A percentile compares a stretch with the other conserved stretches of the same genome.
phyloP scores from a whole-genome alignment of 2,888 invertebrate genomes.

The Odontothrips loti region DNA sequence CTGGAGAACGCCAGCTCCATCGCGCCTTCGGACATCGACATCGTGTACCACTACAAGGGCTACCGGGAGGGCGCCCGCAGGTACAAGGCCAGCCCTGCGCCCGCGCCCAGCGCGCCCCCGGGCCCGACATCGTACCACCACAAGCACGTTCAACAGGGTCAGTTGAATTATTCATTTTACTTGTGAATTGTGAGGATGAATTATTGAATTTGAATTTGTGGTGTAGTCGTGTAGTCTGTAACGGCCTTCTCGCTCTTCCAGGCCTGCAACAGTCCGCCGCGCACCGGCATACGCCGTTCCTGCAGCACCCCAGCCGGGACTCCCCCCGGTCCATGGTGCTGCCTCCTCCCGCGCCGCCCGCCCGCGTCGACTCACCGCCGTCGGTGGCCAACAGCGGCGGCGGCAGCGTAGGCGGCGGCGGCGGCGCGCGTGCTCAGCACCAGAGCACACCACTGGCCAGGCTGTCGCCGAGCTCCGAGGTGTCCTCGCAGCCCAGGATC shows the following conservation, averaged over 20 bases:
- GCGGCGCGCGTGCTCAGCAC: constrained; percentile 53
- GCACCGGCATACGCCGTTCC: constrained; percentile 64
- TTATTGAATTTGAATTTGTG: too few relatives aligned
- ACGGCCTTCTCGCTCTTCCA: neutral
- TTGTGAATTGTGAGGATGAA: too few relatives aligned
- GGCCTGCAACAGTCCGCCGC: constrained; percentile 51
- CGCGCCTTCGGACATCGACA: constrained; percentile 95
- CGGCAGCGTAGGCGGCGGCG: constrained; percentile 39
- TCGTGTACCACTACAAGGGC: constrained; percentile 93
- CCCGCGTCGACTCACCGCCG: constrained; percentile 43
- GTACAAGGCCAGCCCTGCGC: constrained; percentile 67
- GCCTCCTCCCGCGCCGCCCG: constrained; percentile 41
- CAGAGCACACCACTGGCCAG: constrained; percentile 88
- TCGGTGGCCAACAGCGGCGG: constrained; percentile 37
- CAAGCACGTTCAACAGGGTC: constrained; percentile 49
- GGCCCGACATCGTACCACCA: constrained; percentile 62
- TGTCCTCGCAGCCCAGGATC: constrained; percentile 86
- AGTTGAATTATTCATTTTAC: too few relatives aligned
- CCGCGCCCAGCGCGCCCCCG: constrained; percentile 44
- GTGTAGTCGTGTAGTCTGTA: neutral
- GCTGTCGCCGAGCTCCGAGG: constrained; percentile 85
- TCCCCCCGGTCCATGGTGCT: constrained; percentile 42
- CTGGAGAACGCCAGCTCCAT: constrained; percentile 96
- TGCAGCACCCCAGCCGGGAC: constrained; percentile 54
- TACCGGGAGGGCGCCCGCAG: constrained; percentile 82